Conservation (phyloP, 2,113 vertebrate species). For the Bufo gargarizans region DNA sequence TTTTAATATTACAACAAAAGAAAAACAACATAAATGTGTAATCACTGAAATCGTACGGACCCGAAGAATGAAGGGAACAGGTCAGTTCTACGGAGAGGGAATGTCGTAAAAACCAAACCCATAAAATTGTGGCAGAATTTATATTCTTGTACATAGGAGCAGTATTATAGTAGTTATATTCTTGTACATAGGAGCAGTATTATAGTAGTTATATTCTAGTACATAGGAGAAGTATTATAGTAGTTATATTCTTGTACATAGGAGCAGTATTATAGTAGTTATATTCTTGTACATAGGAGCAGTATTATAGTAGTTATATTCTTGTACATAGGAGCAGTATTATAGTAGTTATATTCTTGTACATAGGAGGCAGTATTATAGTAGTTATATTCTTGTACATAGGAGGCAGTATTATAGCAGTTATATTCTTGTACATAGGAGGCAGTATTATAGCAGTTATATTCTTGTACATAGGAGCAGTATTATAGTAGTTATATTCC, state of each 20-base stretch:
- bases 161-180: conserved; percentile 6
- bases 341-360: conserved; percentile 7
- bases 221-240: not conserved
- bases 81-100: no score
- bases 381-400: not conserved
- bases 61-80: no score
- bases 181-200: not conserved
- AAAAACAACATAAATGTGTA: no score
- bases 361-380: not conserved
- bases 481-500: conserved; percentile 3
- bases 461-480: not conserved
- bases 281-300: no score
- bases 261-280: not conserved
- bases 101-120: no score
- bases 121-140: no score
- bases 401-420: not conserved
- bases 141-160: no score
- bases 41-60: no score
- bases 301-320: no score
- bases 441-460: not conserved
- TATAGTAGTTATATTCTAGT: not conserved
- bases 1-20: no score
- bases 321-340: no score
- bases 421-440: not conserved
- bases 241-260: not conserved